phyloP scores from a whole-genome alignment of 2,797 vertebrate species.

The Tangara arthus region DNA sequence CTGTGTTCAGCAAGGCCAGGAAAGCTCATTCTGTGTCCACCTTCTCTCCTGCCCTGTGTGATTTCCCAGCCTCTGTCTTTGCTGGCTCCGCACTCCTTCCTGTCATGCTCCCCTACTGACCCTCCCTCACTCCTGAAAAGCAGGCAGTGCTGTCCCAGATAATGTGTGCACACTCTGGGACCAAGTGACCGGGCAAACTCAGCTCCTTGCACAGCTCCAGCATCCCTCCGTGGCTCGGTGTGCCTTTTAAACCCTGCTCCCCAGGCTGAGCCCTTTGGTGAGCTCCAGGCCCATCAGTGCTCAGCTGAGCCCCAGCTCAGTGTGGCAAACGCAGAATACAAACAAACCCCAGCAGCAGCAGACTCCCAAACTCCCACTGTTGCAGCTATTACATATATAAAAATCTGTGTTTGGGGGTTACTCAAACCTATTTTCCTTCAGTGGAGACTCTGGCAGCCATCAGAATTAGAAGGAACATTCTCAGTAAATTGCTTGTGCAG shows the following conservation, averaged over 20 bases:
- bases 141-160: background rate
- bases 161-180: background rate
- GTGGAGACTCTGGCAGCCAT: background rate
- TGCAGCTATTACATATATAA: background rate
- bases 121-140: background rate
- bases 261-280: background rate
- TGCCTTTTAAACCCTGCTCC: background rate
- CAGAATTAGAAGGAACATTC: background rate
- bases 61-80: background rate
- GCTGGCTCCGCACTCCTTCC: background rate
- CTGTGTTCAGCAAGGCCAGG: background rate
- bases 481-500: background rate
- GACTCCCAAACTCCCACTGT: background rate
- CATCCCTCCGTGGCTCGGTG: fast-evolving
- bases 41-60: fast-evolving
- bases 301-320: background rate
- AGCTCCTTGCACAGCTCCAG: background rate
- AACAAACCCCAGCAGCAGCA: background rate
- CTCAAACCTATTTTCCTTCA: background rate
- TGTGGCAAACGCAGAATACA: background rate
- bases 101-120: fast-evolving
- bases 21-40: background rate
- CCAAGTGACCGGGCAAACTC: fast-evolving
- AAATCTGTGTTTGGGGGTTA: background rate
- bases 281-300: background rate